phyloP scores from a whole-genome alignment of 2,113 vertebrate species.

The Mesocricetus auratus region DNA sequence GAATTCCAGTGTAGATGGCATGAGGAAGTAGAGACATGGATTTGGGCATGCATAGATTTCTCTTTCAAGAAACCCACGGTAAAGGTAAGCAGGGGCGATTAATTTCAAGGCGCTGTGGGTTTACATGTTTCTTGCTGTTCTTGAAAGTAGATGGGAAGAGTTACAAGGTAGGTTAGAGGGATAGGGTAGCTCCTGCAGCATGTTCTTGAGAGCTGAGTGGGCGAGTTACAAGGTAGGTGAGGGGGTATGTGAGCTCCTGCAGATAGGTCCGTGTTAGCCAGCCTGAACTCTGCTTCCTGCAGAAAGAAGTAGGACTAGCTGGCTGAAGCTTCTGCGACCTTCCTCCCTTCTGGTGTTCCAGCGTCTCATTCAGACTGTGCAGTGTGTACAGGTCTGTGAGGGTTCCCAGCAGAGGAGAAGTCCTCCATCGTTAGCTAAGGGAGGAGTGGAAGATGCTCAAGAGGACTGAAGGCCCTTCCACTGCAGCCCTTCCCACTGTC shows the following conservation, averaged over 20 bases:
- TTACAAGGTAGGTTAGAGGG: not conserved
- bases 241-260: not conserved
- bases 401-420: not conserved
- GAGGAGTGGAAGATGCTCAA: not conserved
- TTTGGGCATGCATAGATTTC: conserved; percentile 48
- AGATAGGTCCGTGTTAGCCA: not conserved
- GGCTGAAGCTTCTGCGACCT: not conserved
- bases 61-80: conserved; percentile 49
- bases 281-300: not conserved
- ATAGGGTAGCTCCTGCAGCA: not conserved
- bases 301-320: no score
- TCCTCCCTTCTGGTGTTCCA: not conserved
- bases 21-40: conserved; percentile 3
- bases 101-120: not conserved
- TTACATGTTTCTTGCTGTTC: not conserved
- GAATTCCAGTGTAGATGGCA: conserved; percentile 30
- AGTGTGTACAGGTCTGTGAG: not conserved
- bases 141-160: not conserved
- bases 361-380: not conserved
- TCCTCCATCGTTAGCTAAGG: not conserved
- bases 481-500: conserved; percentile 6
- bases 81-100: conserved; percentile 38
- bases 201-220: not conserved
- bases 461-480: not conserved
- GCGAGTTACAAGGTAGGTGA: not conserved